Evolutionary conservation across 2,113 vertebrate species (phyloP).

Genomic region (Otocyon megalotis): DNA sequence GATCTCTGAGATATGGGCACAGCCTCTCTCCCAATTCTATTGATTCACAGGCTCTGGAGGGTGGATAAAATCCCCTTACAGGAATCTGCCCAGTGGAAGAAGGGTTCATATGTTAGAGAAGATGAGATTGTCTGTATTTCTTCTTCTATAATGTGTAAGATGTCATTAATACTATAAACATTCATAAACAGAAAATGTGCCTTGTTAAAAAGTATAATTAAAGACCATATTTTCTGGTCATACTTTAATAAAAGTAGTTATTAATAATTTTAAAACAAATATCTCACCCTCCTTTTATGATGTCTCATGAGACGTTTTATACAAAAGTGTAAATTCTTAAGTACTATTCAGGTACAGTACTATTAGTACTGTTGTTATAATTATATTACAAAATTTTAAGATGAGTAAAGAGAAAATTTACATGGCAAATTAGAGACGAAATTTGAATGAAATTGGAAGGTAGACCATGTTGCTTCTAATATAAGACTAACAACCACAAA

Average conservation of each 20-base stretch:
- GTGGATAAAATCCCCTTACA: not conserved
- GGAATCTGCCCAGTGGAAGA: not conserved
- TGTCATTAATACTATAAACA: not conserved
- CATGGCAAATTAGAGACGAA: not conserved
- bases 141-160: not conserved
- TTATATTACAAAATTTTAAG: not conserved
- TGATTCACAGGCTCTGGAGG: not conserved
- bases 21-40: not conserved
- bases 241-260: not conserved
- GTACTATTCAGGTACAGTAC: not conserved
- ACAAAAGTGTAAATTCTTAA: not conserved
- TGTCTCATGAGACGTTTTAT: not conserved
- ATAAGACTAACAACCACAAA: not conserved
- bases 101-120: not conserved
- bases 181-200: not conserved
- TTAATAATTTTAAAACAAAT: conserved; percentile 31
- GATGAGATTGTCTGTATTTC: not conserved
- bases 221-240: not conserved
- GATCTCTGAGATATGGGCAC: not conserved
- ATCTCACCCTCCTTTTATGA: not conserved
- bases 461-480: not conserved
- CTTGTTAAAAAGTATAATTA: not conserved
- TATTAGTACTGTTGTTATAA: not conserved
- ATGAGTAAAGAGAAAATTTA: not conserved
- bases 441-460: not conserved